Evolutionary conservation across 2,888 invertebrate genomes (phyloP).

Genomic region (Tryphoninae sp.): DNA sequence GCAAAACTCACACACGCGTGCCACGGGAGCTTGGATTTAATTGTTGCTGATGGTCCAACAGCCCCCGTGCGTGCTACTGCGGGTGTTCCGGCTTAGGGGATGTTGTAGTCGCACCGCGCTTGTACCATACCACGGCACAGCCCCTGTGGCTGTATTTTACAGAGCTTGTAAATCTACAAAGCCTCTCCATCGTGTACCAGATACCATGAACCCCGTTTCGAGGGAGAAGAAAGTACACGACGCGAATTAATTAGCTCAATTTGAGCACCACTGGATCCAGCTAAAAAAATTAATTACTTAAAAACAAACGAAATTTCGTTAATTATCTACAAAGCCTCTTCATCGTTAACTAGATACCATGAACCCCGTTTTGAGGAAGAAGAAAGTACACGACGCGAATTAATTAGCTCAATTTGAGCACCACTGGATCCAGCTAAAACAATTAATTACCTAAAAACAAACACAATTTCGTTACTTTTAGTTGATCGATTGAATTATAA

Average conservation of each 20-base stretch:
- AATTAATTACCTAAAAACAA: not conserved
- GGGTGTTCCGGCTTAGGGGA: conserved; percentile 19
- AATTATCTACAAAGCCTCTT: conserved; percentile 30
- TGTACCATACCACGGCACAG: conserved; percentile 35
- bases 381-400: conserved; percentile 31
- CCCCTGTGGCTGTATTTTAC: conserved; percentile 46
- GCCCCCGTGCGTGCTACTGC: conserved; percentile 39
- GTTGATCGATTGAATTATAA: not conserved
- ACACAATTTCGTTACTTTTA: not conserved
- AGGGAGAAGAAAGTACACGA: not conserved
- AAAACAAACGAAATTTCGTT: too few species aligned
- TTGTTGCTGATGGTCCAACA: conserved; percentile 62
- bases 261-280: conserved; percentile 42
- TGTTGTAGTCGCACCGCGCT: conserved; percentile 31
- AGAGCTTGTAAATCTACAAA: conserved; percentile 49
- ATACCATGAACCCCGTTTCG: conserved; percentile 30
- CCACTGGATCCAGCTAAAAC: conserved; percentile 23
- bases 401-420: conserved; percentile 47
- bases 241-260: conserved; percentile 48
- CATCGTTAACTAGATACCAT: conserved; percentile 9
- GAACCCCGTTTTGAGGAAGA: conserved; percentile 12
- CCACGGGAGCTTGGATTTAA: conserved; percentile 49
- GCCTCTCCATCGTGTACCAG: conserved; percentile 9
- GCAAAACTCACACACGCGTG: conserved; percentile 30
- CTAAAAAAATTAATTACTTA: too few species aligned